Conservation (phyloP, 92 coral and sea anemone species). For the Porites divaricata region DNA sequence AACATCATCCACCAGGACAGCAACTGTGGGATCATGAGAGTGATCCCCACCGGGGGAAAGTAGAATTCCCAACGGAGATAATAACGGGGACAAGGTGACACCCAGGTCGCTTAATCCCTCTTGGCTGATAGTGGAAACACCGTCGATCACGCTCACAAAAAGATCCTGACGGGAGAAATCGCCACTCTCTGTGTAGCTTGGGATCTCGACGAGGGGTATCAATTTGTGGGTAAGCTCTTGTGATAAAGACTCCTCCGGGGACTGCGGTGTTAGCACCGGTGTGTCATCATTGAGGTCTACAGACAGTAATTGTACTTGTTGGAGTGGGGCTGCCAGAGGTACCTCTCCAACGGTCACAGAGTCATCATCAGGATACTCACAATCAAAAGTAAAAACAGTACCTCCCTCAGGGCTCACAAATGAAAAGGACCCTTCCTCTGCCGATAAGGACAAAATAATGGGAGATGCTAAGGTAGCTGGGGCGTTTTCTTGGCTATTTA, state of each 20-base stretch:
- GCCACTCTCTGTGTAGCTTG: slow-evolving; percentile 36
- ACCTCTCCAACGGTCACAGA: slow-evolving; percentile 1
- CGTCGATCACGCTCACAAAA: slow-evolving; percentile 25
- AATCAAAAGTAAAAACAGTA: not conserved
- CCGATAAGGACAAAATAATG: slow-evolving; percentile 16
- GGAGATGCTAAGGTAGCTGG: slow-evolving; percentile 18
- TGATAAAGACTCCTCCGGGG: slow-evolving; percentile 36
- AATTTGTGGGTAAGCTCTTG: slow-evolving; percentile 11
- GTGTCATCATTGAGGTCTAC: slow-evolving; percentile 17
- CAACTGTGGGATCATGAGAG: slow-evolving; percentile 12
- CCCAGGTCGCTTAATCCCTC: slow-evolving; percentile 64
- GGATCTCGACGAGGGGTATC: slow-evolving; percentile 31
- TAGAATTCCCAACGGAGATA: slow-evolving; percentile 49
- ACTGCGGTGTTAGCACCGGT: slow-evolving; percentile 52
- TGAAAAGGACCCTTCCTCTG: slow-evolving; percentile 5
- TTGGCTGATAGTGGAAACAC: slow-evolving; percentile 40
- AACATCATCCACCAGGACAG: slow-evolving; percentile 36
- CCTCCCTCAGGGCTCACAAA: slow-evolving; percentile 20
- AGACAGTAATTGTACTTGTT: slow-evolving; percentile 14
- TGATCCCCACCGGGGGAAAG: slow-evolving; percentile 49
- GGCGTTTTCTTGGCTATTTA: not conserved
- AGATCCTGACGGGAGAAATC: slow-evolving; percentile 33
- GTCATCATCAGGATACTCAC: not conserved
- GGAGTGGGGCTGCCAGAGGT: slow-evolving; percentile 26
- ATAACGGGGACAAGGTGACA: slow-evolving; percentile 58